Conservation (phyloP, 35 echinoderm and acorn worm species). For the Stichopus chloronotus region DNA sequence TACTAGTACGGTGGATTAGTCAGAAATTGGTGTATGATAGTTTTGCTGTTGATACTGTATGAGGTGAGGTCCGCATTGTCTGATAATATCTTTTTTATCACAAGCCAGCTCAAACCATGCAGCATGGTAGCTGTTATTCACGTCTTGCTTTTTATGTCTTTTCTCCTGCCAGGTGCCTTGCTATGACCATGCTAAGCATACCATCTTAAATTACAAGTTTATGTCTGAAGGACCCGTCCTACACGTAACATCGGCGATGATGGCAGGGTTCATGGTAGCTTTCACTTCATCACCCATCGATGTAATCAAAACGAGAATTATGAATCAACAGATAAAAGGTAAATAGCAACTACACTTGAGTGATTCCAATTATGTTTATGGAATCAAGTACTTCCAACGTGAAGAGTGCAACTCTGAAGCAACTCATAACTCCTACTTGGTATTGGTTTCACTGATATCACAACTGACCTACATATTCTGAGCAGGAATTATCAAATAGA, state of each 20-base stretch:
- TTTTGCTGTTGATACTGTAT: too few relatives aligned
- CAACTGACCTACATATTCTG: not conserved
- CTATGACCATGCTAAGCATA: conserved; percentile 96
- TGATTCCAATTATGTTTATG: not conserved
- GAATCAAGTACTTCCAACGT: too few relatives aligned
- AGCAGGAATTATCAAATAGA: not conserved
- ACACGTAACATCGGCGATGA: conserved; percentile 82
- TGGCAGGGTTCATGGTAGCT: conserved; percentile 88
- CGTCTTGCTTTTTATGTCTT: not conserved
- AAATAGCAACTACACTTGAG: not conserved
- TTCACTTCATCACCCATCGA: conserved; percentile 85
- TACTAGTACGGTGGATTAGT: too few relatives aligned
- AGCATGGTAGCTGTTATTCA: too few relatives aligned
- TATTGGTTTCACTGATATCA: too few relatives aligned
- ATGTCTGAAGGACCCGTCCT: conserved; percentile 85
- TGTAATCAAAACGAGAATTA: conserved; percentile 96
- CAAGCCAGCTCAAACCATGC: too few relatives aligned
- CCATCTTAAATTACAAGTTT: conserved; percentile 74
- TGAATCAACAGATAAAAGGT: conserved; percentile 98
- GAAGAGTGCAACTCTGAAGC: too few relatives aligned
- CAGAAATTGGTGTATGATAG: too few relatives aligned
- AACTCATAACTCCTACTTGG: too few relatives aligned
- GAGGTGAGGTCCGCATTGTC: too few relatives aligned
- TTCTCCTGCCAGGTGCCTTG: conserved; percentile 66
- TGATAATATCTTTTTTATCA: too few relatives aligned